phyloP scores from a whole-genome alignment of 2,888 invertebrate species.

The Halictus ligatus region DNA sequence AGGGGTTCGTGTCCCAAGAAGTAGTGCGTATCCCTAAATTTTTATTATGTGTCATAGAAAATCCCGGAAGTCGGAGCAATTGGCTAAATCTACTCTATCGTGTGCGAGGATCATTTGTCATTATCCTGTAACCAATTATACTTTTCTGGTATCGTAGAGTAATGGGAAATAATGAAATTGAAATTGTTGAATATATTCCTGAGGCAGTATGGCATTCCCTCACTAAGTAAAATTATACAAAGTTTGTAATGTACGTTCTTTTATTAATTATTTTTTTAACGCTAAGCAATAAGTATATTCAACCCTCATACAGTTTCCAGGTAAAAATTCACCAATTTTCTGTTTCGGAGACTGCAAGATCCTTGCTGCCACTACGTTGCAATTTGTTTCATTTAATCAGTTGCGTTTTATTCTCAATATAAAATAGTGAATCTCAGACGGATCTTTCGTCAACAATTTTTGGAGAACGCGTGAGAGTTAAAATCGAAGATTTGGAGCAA shows the following conservation, averaged over 20 bases:
- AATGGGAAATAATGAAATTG: background rate
- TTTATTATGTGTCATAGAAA: background rate
- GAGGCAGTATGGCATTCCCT: background rate
- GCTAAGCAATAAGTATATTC: too few species aligned
- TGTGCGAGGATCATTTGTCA: background rate
- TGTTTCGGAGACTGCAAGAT: too few species aligned
- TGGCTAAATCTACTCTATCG: background rate
- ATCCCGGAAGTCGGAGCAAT: background rate
- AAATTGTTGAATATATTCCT: background rate
- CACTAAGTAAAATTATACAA: background rate
- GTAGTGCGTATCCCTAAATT: background rate
- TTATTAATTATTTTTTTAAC: background rate
- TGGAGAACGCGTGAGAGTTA: too few species aligned
- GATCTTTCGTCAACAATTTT: too few species aligned
- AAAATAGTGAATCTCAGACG: too few species aligned
- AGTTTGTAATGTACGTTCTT: background rate
- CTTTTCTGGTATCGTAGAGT: background rate
- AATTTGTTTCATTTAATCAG: too few species aligned
- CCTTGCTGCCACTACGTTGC: too few species aligned
- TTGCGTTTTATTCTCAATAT: too few species aligned
- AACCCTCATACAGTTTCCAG: too few species aligned
- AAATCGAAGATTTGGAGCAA: too few species aligned
- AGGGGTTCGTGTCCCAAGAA: background rate
- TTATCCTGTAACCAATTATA: background rate
- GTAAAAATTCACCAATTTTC: too few species aligned